Evolutionary conservation across 2,797 vertebrate genomes (phyloP).

Genomic region (Poecile montanus): DNA sequence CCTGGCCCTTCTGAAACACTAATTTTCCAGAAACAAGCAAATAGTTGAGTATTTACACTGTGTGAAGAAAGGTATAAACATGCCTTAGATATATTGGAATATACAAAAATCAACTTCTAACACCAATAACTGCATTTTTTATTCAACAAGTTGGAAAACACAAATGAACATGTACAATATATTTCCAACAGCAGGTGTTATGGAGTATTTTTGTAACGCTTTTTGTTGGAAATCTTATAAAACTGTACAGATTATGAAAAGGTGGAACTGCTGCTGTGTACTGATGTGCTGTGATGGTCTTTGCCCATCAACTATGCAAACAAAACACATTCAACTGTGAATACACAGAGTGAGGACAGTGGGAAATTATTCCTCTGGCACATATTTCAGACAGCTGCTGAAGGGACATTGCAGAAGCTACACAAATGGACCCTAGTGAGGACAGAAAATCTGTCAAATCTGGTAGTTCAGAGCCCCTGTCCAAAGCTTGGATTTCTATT

Average conservation of each 20-base stretch:
- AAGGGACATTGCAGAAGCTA: background rate
- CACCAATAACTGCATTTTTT: background rate
- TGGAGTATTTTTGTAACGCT: background rate
- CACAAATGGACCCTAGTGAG: background rate
- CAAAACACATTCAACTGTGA: background rate
- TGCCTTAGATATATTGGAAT: background rate
- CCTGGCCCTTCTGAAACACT: constrained; percentile 90
- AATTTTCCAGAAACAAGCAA: constrained; percentile 60
- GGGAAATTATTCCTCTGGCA: background rate
- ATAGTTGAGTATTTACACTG: background rate
- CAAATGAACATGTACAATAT: background rate
- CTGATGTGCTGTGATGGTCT: background rate
- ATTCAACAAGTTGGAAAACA: background rate
- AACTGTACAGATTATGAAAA: background rate
- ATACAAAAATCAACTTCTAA: background rate
- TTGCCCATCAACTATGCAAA: background rate
- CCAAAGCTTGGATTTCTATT: background rate
- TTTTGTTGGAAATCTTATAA: background rate
- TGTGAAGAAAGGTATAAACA: background rate
- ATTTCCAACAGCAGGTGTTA: background rate
- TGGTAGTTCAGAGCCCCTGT: background rate
- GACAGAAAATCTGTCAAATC: background rate
- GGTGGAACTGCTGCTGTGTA: background rate
- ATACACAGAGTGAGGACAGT: background rate
- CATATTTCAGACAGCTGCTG: background rate